These are phyloP conservation scores for Sebastes cheni DNA, from an alignment of 2,797 vertebrate genomes.

Conservation along the genomic window DNA sequence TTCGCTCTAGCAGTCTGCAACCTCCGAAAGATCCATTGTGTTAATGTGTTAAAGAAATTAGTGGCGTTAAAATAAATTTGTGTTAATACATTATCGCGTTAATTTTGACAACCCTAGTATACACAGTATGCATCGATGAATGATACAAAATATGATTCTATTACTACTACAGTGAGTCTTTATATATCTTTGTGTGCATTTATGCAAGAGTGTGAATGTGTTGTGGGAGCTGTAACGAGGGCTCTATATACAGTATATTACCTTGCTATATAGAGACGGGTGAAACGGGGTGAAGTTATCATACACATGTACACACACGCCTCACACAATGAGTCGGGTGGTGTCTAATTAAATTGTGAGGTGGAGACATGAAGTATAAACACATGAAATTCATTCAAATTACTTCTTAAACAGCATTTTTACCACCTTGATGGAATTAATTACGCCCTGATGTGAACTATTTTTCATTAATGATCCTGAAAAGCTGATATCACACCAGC, in stretches of 20 bases:
- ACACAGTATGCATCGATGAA: background rate
- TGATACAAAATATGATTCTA: background rate
- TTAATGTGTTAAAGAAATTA: no score
- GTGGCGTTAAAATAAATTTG: no score
- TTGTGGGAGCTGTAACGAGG: background rate
- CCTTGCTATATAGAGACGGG: background rate
- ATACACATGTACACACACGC: background rate
- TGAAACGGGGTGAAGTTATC: background rate
- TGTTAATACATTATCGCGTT: no score
- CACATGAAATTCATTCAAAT: conserved; percentile 19
- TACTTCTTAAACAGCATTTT: conserved; percentile 8
- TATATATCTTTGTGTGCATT: background rate
- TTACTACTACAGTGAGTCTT: background rate
- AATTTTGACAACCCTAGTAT: background rate
- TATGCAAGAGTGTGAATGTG: background rate
- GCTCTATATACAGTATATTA: background rate
- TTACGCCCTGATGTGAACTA: conserved; percentile 23
- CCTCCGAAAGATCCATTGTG: no score
- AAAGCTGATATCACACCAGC: background rate
- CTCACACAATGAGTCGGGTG: background rate
- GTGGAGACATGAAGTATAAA: conserved; percentile 17
- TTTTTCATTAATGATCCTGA: conserved; percentile 32
- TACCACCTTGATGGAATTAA: conserved; percentile 29
- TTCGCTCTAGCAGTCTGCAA: no score
- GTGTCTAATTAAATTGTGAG: conserved; percentile 21